These are phyloP conservation scores for Panulirus ornatus DNA, from an alignment of 1,140 invertebrate species.

Conservation along the genomic window DNA sequence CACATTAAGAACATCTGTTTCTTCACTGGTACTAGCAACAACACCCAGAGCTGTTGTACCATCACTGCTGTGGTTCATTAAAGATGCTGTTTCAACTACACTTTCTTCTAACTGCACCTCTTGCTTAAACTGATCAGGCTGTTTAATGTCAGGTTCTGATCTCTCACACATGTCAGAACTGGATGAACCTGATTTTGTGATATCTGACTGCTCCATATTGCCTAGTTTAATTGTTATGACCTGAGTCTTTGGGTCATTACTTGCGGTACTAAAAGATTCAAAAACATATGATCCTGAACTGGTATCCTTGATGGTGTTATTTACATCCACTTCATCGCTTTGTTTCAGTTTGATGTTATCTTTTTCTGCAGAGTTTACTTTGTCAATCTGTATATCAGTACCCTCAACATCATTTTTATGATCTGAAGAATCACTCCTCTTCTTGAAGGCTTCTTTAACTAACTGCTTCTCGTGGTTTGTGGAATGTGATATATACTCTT, in stretches of 20 bases:
- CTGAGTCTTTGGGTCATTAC: background rate
- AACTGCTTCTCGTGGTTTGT: constrained; percentile 45
- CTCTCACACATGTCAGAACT: background rate
- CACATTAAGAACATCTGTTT: background rate
- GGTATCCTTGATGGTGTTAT: background rate
- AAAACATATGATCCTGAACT: background rate
- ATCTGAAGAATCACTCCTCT: background rate
- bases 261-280: background rate
- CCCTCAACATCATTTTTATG: background rate
- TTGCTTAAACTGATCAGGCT: background rate
- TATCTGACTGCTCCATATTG: background rate
- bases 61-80: background rate
- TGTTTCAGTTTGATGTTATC: background rate
- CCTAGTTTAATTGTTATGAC: background rate
- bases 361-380: background rate
- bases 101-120: background rate
- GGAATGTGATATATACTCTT: constrained; percentile 34
- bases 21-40: background rate
- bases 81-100: background rate
- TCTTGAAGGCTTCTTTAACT: constrained; percentile 35
- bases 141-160: background rate
- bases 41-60: background rate
- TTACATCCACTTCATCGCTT: background rate
- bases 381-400: background rate
- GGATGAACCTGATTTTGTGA: background rate